phyloP scores from a whole-genome alignment of 2,113 vertebrate genomes.

The Tretioscincus oriximinensis region DNA sequence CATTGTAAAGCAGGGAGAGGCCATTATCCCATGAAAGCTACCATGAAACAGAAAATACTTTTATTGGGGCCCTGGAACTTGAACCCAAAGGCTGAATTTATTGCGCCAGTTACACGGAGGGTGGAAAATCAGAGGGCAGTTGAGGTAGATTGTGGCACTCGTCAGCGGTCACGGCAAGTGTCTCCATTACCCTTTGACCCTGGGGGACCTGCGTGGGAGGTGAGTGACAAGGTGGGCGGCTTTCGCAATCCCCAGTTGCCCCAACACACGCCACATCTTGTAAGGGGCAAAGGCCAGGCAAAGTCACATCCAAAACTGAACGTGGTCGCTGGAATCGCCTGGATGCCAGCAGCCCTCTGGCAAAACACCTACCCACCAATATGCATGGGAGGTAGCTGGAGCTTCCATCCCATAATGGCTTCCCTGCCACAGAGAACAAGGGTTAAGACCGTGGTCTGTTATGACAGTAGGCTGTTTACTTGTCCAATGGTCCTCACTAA shows the following conservation, averaged over 20 bases:
- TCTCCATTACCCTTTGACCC: background rate
- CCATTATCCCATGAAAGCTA: background rate
- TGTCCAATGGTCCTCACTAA: too few relatives aligned
- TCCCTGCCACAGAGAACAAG: too few relatives aligned
- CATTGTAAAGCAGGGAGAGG: background rate
- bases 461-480: too few relatives aligned
- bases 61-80: background rate
- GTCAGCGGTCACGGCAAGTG: background rate
- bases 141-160: background rate
- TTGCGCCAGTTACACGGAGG: background rate
- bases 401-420: too few relatives aligned
- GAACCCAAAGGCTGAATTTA: background rate
- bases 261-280: background rate
- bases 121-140: too few relatives aligned
- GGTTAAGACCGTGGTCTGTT: too few relatives aligned
- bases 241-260: background rate
- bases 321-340: constrained; percentile 23
- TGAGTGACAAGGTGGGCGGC: background rate
- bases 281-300: background rate
- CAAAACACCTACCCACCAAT: too few relatives aligned
- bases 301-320: background rate
- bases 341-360: background rate
- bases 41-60: background rate
- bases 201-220: background rate
- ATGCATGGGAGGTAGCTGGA: too few relatives aligned